Evolutionary conservation across 2,888 invertebrate genomes (phyloP).

Genomic region (Nephrotoma guestfalica): DNA sequence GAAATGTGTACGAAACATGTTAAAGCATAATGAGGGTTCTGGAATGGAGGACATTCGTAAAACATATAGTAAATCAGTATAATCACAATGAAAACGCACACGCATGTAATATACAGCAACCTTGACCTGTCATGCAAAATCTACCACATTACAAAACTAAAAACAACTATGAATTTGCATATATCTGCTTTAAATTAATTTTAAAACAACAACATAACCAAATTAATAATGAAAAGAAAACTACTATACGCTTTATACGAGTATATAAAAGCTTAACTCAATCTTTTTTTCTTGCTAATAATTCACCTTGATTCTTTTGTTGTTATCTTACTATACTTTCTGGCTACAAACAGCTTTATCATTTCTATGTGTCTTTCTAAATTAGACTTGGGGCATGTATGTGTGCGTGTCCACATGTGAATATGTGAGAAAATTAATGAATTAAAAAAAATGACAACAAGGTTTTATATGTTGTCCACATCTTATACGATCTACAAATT

Average conservation of each 20-base stretch:
- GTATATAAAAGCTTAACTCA: background rate
- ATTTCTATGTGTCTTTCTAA: background rate
- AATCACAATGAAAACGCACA: background rate
- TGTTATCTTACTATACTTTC: background rate
- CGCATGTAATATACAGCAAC: background rate
- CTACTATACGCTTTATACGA: no score
- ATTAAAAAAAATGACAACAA: background rate
- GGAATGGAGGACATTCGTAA: background rate
- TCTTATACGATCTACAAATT: background rate
- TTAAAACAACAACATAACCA: background rate
- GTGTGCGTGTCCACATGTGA: background rate
- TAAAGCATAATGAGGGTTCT: background rate
- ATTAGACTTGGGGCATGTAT: background rate
- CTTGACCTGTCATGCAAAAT: background rate
- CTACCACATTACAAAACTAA: background rate
- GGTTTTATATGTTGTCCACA: background rate
- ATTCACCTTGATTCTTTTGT: background rate
- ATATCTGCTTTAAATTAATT: background rate
- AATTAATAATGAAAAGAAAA: background rate
- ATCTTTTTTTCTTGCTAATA: background rate
- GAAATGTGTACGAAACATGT: background rate
- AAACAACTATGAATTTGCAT: background rate
- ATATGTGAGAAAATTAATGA: background rate
- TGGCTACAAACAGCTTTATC: background rate
- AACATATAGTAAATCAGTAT: background rate